Conservation (phyloP, 2,888 invertebrate species). For the Oithona nana region DNA sequence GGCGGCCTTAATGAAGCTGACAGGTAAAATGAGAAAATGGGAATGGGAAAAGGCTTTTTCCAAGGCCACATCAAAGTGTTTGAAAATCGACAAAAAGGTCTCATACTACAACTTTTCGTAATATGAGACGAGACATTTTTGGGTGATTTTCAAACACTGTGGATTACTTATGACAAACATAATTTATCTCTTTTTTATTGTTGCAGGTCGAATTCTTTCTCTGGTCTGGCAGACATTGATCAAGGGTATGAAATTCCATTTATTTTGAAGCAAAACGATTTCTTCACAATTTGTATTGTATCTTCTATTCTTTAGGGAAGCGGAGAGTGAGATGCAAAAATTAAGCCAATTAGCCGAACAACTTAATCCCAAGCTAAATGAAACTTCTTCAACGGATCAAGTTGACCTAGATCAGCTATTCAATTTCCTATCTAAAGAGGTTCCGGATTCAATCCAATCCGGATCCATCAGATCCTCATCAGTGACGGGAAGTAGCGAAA, state of each 20-base stretch:
- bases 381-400: constrained; percentile 26
- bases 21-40: constrained; percentile 1
- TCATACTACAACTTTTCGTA: too few species aligned
- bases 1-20: constrained; percentile 40
- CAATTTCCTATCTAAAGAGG: constrained; percentile 56
- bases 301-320: constrained; percentile 19
- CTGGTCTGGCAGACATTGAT: constrained; percentile 32
- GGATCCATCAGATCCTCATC: not conserved
- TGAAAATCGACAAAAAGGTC: too few species aligned
- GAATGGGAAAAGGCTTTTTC: too few species aligned
- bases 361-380: constrained; percentile 46
- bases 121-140: too few species aligned
- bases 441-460: constrained; percentile 1
- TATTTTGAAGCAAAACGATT: too few species aligned
- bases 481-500: not conserved
- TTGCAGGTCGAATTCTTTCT: not conserved
- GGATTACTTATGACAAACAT: too few species aligned
- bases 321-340: constrained; percentile 35
- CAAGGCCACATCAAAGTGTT: too few species aligned
- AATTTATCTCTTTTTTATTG: too few species aligned
- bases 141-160: too few species aligned
- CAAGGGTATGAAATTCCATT: constrained; percentile 32
- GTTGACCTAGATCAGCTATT: constrained; percentile 75
- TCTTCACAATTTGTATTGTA: not conserved
- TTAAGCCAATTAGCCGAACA: constrained; percentile 53